Evolutionary conservation across 2,888 invertebrate species (phyloP), one percentile per base, ranked within the genome.

Genomic region (Ommatoiulus sabulosus): DNA sequence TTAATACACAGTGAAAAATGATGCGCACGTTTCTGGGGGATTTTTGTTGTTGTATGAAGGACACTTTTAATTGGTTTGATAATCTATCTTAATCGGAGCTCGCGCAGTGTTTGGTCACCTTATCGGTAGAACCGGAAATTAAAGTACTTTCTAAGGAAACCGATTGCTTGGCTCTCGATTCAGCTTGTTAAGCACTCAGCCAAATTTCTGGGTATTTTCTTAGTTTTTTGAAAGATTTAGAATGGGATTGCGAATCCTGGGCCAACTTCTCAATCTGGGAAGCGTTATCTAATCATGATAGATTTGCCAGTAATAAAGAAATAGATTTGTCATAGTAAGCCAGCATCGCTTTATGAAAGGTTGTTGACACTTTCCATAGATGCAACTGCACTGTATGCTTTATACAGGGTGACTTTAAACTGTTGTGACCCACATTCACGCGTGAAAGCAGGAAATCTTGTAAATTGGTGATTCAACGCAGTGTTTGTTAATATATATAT

Each of bases 331-430:
- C 35, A 12, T 80, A 80, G 80, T 35, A 43, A 12, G 80, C 80
- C n/a, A 24, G 20, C 72, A 24, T 72, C 72, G 72, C 72, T 72
- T n/a, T 8, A 24, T 15, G 80, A 80, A 80, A 80, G 80, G 80
- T 80, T 80, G 80, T 80, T 80, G 80, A 80, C 80, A 10, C 80
- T 80, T 35, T 80, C 35, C 35, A 80, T 80, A 80, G 80, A 80
- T 80, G 35, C 35, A 80, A 80, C 8, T 80, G 24, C 35, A 15
- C 35, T n/a, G 20, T 63, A 80, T 35, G 35, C 24, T 24, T 1
- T 24, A 3, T 80, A 35, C 35, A 10, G 15, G 80, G 80, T 35
- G 35, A 35, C 12, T 52, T 3, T 52, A 52, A 52, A 52, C 52
- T 52, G 15, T 52, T 35, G 12, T 52, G 52, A 52, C 52, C 52